Evolutionary conservation across 2,888 invertebrate species (phyloP).

Genomic region (Glomeris marginata): DNA sequence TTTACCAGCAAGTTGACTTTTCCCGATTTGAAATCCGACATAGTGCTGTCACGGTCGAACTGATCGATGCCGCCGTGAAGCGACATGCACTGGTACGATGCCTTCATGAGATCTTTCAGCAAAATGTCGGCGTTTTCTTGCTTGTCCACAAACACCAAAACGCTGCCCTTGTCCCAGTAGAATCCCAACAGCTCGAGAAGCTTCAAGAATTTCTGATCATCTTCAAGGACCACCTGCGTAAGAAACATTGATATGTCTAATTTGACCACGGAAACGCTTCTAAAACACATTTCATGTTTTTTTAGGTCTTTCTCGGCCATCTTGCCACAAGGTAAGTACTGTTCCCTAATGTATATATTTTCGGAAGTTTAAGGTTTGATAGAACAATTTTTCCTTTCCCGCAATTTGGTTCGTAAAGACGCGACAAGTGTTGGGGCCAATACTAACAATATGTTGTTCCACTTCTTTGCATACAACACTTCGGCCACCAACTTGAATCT

Average conservation of each 20-base stretch:
- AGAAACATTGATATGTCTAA: conserved; percentile 1
- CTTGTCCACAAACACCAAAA: conserved; percentile 95
- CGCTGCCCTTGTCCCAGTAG: conserved; percentile 81
- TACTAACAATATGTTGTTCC: conserved; percentile 70
- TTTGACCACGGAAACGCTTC: too few species aligned
- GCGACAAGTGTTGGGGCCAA: too few species aligned
- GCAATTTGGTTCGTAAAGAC: too few species aligned
- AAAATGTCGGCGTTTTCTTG: conserved; percentile 93
- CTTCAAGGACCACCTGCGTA: conserved; percentile 54
- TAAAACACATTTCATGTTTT: too few species aligned
- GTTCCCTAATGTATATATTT: too few species aligned
- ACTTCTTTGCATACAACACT: conserved; percentile 97
- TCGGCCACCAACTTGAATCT: conserved; percentile 87
- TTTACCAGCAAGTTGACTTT: conserved; percentile 68
- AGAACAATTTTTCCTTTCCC: too few species aligned
- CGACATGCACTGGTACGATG: conserved; percentile 91
- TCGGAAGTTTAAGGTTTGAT: neutral
- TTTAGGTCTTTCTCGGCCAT: too few species aligned
- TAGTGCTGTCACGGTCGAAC: conserved; percentile 95
- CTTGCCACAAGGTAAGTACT: too few species aligned
- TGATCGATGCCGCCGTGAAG: conserved; percentile 99
- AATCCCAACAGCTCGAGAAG: conserved; percentile 90
- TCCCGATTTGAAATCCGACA: conserved; percentile 91
- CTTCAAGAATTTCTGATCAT: conserved; percentile 95
- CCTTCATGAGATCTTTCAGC: conserved; percentile 86